These are phyloP conservation scores for Gastrophysa polygoni DNA, from an alignment of 2,888 invertebrate genomes.

Conservation along the genomic window DNA sequence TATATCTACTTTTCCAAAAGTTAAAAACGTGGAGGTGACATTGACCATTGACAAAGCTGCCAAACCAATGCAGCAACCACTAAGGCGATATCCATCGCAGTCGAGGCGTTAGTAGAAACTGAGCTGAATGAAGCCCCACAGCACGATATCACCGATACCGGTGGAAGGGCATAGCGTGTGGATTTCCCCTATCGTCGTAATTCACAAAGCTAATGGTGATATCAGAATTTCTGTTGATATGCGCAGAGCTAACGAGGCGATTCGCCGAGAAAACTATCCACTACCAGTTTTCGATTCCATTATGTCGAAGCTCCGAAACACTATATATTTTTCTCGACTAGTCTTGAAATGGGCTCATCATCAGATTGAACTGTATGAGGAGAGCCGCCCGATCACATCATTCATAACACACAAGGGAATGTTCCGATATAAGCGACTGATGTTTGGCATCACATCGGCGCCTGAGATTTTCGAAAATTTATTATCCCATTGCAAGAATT, in stretches of 20 bases:
- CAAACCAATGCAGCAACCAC: slow-evolving; percentile 14
- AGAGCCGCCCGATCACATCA: slow-evolving; percentile 33
- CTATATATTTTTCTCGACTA: slow-evolving; percentile 41
- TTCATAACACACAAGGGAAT: slow-evolving; percentile 36
- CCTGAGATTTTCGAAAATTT: slow-evolving; percentile 45
- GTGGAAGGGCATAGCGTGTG: slow-evolving; percentile 46
- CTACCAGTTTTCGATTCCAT: slow-evolving; percentile 41
- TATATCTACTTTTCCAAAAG: slow-evolving; percentile 30
- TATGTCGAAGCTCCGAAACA: slow-evolving; percentile 38
- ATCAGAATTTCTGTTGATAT: slow-evolving; percentile 51
- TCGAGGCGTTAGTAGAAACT: slow-evolving; percentile 28
- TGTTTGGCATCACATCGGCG: slow-evolving; percentile 51
- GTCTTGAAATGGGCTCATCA: slow-evolving; percentile 32
- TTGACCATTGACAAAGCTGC: slow-evolving; percentile 26
- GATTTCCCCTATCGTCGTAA: slow-evolving; percentile 49
- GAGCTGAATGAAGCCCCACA: slow-evolving; percentile 35
- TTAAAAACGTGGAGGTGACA: slow-evolving; percentile 29
- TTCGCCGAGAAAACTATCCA: slow-evolving; percentile 41
- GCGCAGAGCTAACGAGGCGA: slow-evolving; percentile 48
- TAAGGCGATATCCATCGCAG: slow-evolving; percentile 23
- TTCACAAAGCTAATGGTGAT: slow-evolving; percentile 37
- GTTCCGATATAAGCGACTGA: slow-evolving; percentile 49
- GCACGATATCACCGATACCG: slow-evolving; percentile 46
- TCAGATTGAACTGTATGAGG: slow-evolving; percentile 9
- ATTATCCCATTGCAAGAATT: slow-evolving; percentile 41